phyloP scores from a whole-genome alignment of 92 coral and sea anemone species.

The Umimayanthus kanabou region DNA sequence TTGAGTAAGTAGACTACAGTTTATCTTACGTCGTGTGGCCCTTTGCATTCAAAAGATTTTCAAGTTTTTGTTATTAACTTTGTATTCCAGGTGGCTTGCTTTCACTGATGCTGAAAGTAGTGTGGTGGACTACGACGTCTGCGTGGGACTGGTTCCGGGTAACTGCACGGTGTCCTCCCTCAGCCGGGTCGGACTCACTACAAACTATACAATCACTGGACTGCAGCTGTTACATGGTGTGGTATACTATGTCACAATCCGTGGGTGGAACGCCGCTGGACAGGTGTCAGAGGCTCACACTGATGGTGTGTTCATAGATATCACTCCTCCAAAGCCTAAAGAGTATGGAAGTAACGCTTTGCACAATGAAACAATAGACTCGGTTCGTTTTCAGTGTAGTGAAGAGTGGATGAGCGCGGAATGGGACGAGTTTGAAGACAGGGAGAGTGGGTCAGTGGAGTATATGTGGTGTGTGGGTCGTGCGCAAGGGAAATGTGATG shows the following conservation, averaged over 20 bases:
- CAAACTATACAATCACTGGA: slow-evolving; percentile 50
- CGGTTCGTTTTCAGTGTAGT: slow-evolving; percentile 59
- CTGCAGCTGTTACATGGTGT: slow-evolving; percentile 62
- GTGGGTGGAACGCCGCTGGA: slow-evolving; percentile 79
- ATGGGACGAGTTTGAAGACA: slow-evolving; percentile 92
- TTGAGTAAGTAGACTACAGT: too few species aligned
- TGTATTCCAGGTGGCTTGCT: slow-evolving; percentile 67
- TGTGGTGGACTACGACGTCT: slow-evolving; percentile 66
- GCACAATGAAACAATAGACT: slow-evolving; percentile 37
- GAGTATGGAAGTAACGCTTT: slow-evolving; percentile 37
- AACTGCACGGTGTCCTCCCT: slow-evolving; percentile 61
- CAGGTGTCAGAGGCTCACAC: slow-evolving; percentile 56
- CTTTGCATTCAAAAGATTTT: too few species aligned
- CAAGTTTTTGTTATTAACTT: too few species aligned
- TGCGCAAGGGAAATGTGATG: slow-evolving; percentile 66
- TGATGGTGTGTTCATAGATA: slow-evolving; percentile 66
- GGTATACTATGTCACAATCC: slow-evolving; percentile 65
- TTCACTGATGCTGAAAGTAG: slow-evolving; percentile 84
- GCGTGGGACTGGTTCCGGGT: slow-evolving; percentile 55
- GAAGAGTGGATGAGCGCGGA: slow-evolving; percentile 68
- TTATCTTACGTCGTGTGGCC: too few species aligned
- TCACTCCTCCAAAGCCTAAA: slow-evolving; percentile 64
- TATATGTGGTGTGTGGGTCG: slow-evolving; percentile 94
- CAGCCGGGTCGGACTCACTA: slow-evolving; percentile 54
- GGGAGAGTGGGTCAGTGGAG: slow-evolving; percentile 62